phyloP scores from a whole-genome alignment of 2,888 invertebrate species.

The Rhynchonema sp. region DNA sequence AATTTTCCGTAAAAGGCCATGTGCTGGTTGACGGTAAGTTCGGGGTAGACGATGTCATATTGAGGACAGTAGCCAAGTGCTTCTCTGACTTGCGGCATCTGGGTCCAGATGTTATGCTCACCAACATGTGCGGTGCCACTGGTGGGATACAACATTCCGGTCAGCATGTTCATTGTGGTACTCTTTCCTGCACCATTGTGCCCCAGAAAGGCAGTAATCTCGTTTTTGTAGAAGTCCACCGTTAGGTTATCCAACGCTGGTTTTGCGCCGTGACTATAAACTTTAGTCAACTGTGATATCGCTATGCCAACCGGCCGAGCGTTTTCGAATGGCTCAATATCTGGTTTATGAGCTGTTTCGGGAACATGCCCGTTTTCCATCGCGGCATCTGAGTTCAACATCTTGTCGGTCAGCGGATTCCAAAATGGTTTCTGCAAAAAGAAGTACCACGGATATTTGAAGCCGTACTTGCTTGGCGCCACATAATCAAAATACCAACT shows the following conservation, averaged over 20 bases:
- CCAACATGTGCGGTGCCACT: background rate
- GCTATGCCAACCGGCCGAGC: background rate
- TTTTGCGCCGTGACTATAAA: background rate
- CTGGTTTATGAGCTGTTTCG: background rate
- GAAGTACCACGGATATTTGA: slow-evolving; percentile 4
- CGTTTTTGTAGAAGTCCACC: slow-evolving; percentile 1
- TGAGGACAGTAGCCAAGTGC: slow-evolving; percentile 4
- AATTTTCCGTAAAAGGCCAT: slow-evolving; percentile 4
- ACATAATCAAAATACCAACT: slow-evolving; percentile 5
- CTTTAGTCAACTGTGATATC: background rate
- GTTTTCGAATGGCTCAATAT: background rate
- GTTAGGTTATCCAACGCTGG: slow-evolving; percentile 1
- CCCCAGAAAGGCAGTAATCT: slow-evolving; percentile 7
- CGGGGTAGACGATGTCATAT: slow-evolving; percentile 7
- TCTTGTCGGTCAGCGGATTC: background rate
- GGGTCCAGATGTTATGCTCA: background rate
- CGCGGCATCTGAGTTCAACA: background rate
- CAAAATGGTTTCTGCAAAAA: slow-evolving; percentile 1
- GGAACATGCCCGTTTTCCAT: background rate
- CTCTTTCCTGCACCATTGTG: slow-evolving; percentile 8
- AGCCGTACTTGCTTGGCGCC: slow-evolving; percentile 6
- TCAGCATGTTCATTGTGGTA: slow-evolving; percentile 7
- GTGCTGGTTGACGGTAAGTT: slow-evolving; percentile 5
- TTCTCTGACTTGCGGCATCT: background rate
- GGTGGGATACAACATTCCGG: slow-evolving; percentile 4